phyloP scores from a whole-genome alignment of 2,888 invertebrate genomes.

The Apamea anceps region DNA sequence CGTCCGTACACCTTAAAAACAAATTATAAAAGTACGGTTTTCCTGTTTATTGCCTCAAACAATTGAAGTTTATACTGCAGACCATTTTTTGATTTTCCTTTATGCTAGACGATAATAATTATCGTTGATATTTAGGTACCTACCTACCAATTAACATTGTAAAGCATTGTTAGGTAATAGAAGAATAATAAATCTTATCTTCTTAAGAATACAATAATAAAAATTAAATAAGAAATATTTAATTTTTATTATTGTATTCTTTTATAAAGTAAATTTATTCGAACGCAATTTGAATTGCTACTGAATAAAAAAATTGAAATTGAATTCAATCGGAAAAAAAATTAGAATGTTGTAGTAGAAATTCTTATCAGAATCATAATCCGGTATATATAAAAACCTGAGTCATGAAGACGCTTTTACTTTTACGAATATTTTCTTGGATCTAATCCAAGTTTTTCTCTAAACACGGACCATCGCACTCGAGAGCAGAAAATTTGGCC shows the following conservation, averaged over 20 bases:
- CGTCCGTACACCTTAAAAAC: not conserved
- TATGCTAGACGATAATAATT: not conserved
- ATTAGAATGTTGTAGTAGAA: too few relatives aligned
- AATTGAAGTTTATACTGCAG: not conserved
- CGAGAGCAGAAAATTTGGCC: not conserved
- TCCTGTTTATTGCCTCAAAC: not conserved
- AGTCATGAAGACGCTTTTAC: conserved; percentile 27
- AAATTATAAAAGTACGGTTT: not conserved
- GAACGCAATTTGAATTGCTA: not conserved
- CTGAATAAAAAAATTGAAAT: not conserved
- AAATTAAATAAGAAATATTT: too few relatives aligned
- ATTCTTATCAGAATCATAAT: conserved; percentile 6
- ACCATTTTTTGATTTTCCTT: not conserved
- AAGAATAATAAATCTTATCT: too few relatives aligned
- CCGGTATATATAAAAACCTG: not conserved
- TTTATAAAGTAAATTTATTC: not conserved
- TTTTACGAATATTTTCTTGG: conserved; percentile 30
- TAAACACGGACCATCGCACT: conserved; percentile 30
- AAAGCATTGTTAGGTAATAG: not conserved
- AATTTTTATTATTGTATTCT: too few relatives aligned
- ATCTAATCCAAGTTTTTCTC: conserved; percentile 33
- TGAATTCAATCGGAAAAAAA: not conserved
- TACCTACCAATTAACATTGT: not conserved
- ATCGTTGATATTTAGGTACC: not conserved
- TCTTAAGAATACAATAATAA: too few relatives aligned